Base-by-base conservation (phyloP, 1,140 invertebrate genomes). In the Cephus cinctus region DNA sequence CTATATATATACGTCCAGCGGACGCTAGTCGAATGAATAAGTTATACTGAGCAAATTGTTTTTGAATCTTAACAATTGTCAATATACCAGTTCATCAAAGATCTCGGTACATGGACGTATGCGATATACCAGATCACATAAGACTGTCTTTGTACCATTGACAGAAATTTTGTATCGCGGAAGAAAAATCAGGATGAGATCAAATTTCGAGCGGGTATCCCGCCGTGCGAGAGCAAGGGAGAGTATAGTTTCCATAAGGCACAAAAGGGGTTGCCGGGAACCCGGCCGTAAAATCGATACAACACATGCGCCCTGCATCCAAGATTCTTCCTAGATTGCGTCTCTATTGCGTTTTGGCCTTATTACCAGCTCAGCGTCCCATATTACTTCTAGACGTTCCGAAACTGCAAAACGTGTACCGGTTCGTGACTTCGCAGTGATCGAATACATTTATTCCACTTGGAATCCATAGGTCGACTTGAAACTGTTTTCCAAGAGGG, bases 281-380 rank as follows among this genome's bases (percentile, higher is more conserved):
- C n/a, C n/a, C n/a, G n/a, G n/a, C n/a, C n/a, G n/a, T n/a, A 35
- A 31, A 57, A 67, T 69, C 66, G 65, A 69, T 69, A 66, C 49
- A 67, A 65, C 57, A 64, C 66, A 63, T 69, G 66, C 66, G 66
- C 66, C 36, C 47, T 64, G 45, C 30, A 41, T 47, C 41, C 49
- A 48, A 43, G 48, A 47, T 53, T 47, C 27, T 9, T 41, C 16
- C 34, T 46, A n/a, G n/a, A 27, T 27, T 27, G 25, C 25, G 25
- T 27, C 25, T 27, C 25, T 27, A 27, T n/a, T 27, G 25, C 25
- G 25, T 27, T 27, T 27, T 27, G 25, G 25, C 25, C 6, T n/a
- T n/a, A 8, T n/a, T 6, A n/a, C 25, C n/a, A n/a, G 6, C 25
- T 27, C 25, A n/a, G 25, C 25, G 25, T 27, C 6, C n/a, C 25